Evolutionary conservation across 2,888 invertebrate species (phyloP).

Genomic region (Portevinia maculata): DNA sequence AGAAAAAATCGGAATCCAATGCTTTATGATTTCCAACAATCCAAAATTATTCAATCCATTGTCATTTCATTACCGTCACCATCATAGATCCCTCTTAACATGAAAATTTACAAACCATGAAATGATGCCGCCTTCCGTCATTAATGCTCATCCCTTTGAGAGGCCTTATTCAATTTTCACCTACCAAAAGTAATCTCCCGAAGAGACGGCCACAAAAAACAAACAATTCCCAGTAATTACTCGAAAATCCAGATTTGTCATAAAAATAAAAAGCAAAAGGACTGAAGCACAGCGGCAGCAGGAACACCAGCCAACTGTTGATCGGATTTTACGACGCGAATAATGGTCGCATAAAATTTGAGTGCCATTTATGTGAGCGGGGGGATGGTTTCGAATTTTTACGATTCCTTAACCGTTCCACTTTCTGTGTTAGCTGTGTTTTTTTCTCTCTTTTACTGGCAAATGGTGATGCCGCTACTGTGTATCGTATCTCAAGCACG

Average conservation of each 20-base stretch:
- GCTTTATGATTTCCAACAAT: background rate
- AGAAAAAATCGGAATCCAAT: too few relatives aligned
- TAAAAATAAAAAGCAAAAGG: constrained; percentile 74
- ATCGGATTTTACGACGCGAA: constrained; percentile 81
- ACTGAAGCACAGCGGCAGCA: constrained; percentile 16
- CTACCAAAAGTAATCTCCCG: constrained; percentile 65
- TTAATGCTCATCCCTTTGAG: constrained; percentile 46
- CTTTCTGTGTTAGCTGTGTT: constrained; percentile 54
- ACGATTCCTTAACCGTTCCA: constrained; percentile 72
- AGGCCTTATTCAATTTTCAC: constrained; percentile 66
- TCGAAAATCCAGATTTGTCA: constrained; percentile 76
- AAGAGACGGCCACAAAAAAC: constrained; percentile 35
- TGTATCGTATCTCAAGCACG: constrained; percentile 23
- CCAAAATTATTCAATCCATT: constrained; percentile 2
- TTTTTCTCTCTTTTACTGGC: constrained; percentile 22
- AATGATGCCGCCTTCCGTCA: constrained; percentile 33
- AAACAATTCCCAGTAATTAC: constrained; percentile 75
- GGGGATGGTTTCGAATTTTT: constrained; percentile 62
- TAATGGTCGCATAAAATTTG: constrained; percentile 82
- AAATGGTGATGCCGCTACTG: constrained; percentile 7
- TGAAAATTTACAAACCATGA: constrained; percentile 61
- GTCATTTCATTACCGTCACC: constrained; percentile 1
- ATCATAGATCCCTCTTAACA: constrained; percentile 25
- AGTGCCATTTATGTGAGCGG: constrained; percentile 77
- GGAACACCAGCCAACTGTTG: constrained; percentile 80